Evolutionary conservation across 2,797 vertebrate genomes (phyloP).

Genomic region (Pempheris klunzingeri): DNA sequence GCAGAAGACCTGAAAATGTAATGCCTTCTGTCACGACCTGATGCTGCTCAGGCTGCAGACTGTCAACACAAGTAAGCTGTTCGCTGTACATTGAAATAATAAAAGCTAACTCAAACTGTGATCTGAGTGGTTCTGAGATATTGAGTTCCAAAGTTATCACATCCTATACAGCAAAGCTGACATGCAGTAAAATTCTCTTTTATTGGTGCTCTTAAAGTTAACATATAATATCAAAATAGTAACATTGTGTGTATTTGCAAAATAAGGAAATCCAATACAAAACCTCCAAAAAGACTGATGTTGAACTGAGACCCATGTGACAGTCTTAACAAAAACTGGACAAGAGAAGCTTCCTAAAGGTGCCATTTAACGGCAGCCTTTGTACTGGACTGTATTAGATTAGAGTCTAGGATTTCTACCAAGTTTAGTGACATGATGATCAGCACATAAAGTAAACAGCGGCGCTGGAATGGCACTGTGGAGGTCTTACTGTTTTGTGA

Average conservation of each 20-base stretch:
- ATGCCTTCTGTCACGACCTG: too few relatives aligned
- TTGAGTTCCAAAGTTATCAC: neutral
- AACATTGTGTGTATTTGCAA: neutral
- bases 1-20: too few relatives aligned
- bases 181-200: neutral
- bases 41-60: neutral
- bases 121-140: neutral
- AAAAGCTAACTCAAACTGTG: neutral
- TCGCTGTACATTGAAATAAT: neutral
- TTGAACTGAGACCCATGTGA: neutral
- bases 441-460: neutral
- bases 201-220: neutral
- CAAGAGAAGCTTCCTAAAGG: neutral
- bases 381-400: neutral
- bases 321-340: neutral
- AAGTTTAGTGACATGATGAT: neutral
- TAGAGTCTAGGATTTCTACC: neutral
- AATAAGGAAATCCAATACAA: neutral
- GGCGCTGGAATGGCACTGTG: neutral
- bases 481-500: constrained; percentile 89
- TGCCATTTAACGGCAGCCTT: neutral
- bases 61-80: neutral
- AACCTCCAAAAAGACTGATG: neutral
- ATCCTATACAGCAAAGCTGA: neutral
- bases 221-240: neutral